These are phyloP conservation scores for Moxostoma hubbsi DNA, from an alignment of 2,797 vertebrate species.

Conservation along the genomic window DNA sequence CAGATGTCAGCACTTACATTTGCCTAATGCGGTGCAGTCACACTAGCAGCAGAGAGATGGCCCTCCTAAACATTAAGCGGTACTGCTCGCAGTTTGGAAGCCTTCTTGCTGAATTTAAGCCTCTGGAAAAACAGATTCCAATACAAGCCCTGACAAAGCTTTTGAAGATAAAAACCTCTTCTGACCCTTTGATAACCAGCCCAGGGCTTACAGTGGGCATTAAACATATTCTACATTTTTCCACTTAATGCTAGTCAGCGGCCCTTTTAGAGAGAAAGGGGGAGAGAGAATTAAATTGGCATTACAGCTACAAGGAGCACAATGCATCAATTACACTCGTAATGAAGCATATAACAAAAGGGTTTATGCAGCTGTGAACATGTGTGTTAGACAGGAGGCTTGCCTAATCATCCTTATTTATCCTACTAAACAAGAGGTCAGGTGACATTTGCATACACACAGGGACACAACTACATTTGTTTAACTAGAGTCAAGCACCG, in stretches of 20 bases:
- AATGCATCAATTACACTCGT: constrained; percentile 33
- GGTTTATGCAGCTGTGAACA: constrained; percentile 23
- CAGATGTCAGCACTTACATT: neutral
- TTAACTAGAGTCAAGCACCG: neutral
- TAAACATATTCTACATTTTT: constrained; percentile 36
- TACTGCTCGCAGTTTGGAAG: constrained; percentile 43
- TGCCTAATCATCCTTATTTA: constrained; percentile 44
- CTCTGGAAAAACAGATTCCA: constrained; percentile 59
- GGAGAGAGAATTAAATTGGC: constrained; percentile 32
- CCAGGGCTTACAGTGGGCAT: constrained; percentile 55
- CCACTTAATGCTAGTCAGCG: constrained; percentile 1
- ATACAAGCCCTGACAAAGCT: constrained; percentile 7
- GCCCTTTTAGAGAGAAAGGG: constrained; percentile 14
- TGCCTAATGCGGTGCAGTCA: neutral
- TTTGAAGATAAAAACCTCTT: constrained; percentile 65
- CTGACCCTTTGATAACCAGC: constrained; percentile 68
- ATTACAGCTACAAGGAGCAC: constrained; percentile 10
- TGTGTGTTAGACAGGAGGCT: constrained; percentile 1
- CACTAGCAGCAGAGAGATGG: neutral
- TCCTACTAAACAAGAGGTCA: constrained; percentile 24
- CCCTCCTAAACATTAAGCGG: constrained; percentile 55
- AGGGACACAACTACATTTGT: neutral
- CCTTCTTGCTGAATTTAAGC: constrained; percentile 55
- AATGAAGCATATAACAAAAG: constrained; percentile 45
- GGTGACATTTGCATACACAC: constrained; percentile 2